phyloP scores from a whole-genome alignment of 2,113 vertebrate genomes.

The Ptyas mucosa region DNA sequence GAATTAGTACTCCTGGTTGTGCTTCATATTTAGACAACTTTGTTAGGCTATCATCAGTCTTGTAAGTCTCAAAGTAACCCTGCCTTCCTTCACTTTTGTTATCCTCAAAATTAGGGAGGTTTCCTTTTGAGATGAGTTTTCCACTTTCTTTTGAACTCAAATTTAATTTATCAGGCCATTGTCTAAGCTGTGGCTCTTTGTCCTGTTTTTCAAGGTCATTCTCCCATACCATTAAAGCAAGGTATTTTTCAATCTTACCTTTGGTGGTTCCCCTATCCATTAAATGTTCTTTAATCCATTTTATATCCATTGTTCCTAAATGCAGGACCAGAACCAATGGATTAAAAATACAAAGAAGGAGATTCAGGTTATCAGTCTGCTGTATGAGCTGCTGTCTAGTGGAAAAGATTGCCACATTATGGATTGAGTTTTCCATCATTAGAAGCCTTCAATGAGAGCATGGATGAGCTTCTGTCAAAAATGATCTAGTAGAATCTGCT shows the following conservation, averaged over 20 bases:
- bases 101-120: neutral
- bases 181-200: neutral
- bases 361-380: neutral
- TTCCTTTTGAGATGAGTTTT: neutral
- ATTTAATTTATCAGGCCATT: neutral
- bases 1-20: neutral
- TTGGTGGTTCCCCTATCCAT: neutral
- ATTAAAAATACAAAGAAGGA: neutral
- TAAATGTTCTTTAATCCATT: neutral
- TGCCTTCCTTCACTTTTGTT: neutral
- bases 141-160: neutral
- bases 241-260: neutral
- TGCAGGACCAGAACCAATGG: neutral
- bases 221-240: neutral
- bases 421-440: neutral
- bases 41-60: neutral
- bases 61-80: neutral
- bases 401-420: neutral
- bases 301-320: neutral
- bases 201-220: neutral
- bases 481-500: neutral
- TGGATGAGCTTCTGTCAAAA: neutral
- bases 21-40: neutral
- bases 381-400: slow-evolving; percentile 7
- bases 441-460: neutral